A percentile compares a stretch with the other conserved stretches of the same genome.
Evolutionary conservation across 1,140 invertebrate species (phyloP).

Genomic region (Chlorops oryzae): DNA sequence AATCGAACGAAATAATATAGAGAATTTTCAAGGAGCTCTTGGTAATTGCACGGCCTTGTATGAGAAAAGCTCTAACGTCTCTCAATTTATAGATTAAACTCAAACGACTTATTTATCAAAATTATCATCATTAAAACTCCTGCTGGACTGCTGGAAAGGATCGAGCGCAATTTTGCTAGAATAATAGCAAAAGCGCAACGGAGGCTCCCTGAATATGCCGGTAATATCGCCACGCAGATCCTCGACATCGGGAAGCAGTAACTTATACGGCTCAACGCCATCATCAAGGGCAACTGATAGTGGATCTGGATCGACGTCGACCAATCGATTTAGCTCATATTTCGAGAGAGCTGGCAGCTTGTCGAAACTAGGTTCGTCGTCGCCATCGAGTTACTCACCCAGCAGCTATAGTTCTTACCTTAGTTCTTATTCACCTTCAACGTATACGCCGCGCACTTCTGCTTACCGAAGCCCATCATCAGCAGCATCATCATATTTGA

Average conservation of each 20-base stretch:
- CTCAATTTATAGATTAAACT: too few species aligned
- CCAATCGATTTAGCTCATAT: slow-evolving; percentile 16
- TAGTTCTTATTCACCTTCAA: slow-evolving; percentile 11
- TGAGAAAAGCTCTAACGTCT: too few species aligned
- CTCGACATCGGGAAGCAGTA: slow-evolving; percentile 44
- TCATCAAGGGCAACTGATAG: slow-evolving; percentile 22
- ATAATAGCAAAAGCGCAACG: too few species aligned
- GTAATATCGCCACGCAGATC: slow-evolving; percentile 47
- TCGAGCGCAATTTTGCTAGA: too few species aligned
- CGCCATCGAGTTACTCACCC: slow-evolving; percentile 11
- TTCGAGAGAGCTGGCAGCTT: slow-evolving; percentile 39
- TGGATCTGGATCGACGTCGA: slow-evolving; percentile 17
- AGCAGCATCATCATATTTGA: slow-evolving; percentile 27
- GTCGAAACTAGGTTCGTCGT: slow-evolving; percentile 24
- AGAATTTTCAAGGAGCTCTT: too few species aligned
- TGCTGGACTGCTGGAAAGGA: too few species aligned
- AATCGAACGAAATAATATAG: too few species aligned
- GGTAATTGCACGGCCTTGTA: too few species aligned
- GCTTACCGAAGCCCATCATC: slow-evolving; percentile 22
- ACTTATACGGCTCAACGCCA: slow-evolving; percentile 40
- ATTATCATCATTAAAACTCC: too few species aligned
- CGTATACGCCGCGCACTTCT: slow-evolving; percentile 14
- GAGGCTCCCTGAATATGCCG: slow-evolving; percentile 47
- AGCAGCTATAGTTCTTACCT: slow-evolving; percentile 8
- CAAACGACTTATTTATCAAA: too few species aligned